Evolutionary conservation across 64 coral and sea anemone species (phyloP).

Genomic region (Pachyseris speciosa): DNA sequence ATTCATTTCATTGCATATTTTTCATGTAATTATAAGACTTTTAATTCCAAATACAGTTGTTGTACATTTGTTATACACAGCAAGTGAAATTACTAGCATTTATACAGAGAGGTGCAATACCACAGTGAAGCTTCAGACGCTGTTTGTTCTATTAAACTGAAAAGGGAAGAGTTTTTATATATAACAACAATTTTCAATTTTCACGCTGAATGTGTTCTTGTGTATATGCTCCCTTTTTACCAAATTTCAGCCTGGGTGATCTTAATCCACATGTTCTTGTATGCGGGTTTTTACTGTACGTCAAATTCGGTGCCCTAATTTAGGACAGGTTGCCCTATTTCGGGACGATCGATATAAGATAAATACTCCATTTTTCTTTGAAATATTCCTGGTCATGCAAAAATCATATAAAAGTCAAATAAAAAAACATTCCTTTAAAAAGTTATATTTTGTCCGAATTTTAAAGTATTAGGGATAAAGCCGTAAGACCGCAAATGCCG

Average conservation of each 20-base stretch:
- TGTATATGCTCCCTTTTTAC: constrained; percentile 20
- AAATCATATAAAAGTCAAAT: too few relatives aligned
- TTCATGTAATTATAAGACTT: too few relatives aligned
- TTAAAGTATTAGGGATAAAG: too few relatives aligned
- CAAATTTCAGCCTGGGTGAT: constrained; percentile 66
- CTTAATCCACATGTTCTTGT: constrained; percentile 78
- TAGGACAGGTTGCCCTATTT: too few relatives aligned
- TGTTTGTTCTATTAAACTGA: constrained; percentile 54
- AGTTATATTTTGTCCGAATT: too few relatives aligned
- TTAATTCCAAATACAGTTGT: constrained; percentile 7
- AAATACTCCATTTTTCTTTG: too few relatives aligned
- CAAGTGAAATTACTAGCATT: constrained; percentile 32
- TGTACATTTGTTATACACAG: constrained; percentile 34
- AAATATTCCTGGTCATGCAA: too few relatives aligned
- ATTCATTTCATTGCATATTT: too few relatives aligned
- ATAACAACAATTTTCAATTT: constrained; percentile 3
- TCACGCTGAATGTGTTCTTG: constrained; percentile 5
- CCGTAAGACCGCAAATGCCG: too few relatives aligned
- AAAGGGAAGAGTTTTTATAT: constrained; percentile 31
- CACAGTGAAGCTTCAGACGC: constrained; percentile 48
- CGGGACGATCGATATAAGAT: too few relatives aligned
- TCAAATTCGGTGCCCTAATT: too few relatives aligned
- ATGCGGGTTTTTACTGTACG: constrained; percentile 87
- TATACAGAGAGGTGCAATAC: constrained; percentile 44
- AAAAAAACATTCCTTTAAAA: too few relatives aligned